phyloP scores from a whole-genome alignment of 2,113 vertebrate species.

The Zosterops pallidus region DNA sequence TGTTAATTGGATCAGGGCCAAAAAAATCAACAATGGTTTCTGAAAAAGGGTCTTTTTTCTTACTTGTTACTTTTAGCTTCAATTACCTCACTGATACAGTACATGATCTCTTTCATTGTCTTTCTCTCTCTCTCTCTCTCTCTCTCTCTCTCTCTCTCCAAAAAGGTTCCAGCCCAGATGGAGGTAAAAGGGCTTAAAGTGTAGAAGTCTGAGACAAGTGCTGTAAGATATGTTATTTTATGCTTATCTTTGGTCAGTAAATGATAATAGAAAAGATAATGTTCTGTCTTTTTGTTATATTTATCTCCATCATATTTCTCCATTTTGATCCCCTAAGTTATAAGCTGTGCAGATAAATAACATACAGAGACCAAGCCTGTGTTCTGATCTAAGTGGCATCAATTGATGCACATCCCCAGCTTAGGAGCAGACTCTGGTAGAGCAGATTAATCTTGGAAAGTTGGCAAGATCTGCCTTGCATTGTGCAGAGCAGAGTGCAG shows the following conservation, averaged over 20 bases:
- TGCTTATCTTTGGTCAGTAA: not conserved
- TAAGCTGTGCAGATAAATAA: not conserved
- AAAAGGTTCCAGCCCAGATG: not conserved
- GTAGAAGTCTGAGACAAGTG: not conserved
- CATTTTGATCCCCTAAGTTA: not conserved
- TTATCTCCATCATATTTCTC: not conserved
- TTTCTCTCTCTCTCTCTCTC: too few relatives aligned
- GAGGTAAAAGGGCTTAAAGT: not conserved
- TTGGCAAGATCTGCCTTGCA: not conserved
- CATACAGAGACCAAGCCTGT: not conserved
- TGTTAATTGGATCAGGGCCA: not conserved
- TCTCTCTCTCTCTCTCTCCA: not conserved
- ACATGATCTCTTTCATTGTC: not conserved
- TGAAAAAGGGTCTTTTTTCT: not conserved
- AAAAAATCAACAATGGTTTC: not conserved
- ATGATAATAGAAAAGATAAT: not conserved
- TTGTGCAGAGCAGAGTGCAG: not conserved
- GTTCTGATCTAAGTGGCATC: not conserved
- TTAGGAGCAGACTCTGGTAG: not conserved
- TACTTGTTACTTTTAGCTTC: not conserved
- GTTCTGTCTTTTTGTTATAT: not conserved
- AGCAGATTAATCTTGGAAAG: not conserved
- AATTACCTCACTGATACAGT: not conserved
- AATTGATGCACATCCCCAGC: not conserved
- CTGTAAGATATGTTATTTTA: not conserved